Percentiles rank a stretch among this genome's conserved stretches.
These are phyloP conservation scores for Eledona agricola DNA, from an alignment of 2,888 invertebrate genomes.

Conservation along the genomic window DNA sequence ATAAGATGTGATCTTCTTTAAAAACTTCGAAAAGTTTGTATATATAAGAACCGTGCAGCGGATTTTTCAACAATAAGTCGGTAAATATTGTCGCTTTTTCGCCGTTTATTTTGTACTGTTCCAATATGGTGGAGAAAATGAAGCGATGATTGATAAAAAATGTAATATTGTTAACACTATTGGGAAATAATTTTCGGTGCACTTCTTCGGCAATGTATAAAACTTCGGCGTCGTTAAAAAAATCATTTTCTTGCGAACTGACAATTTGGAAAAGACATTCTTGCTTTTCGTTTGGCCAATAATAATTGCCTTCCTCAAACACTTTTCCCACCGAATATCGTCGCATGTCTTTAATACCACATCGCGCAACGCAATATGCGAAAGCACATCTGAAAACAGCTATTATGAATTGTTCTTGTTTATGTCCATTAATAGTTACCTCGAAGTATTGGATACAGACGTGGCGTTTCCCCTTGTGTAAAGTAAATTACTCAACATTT, in stretches of 20 bases:
- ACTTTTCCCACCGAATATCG: slow-evolving; percentile 15
- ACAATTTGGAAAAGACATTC: background rate
- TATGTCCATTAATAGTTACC: background rate
- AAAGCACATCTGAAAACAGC: slow-evolving; percentile 17
- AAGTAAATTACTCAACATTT: slow-evolving; percentile 3
- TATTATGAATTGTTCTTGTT: background rate
- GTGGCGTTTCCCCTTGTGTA: slow-evolving; percentile 11
- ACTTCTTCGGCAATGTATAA: slow-evolving; percentile 8
- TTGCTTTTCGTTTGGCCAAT: slow-evolving; percentile 7
- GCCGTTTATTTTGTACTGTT: background rate
- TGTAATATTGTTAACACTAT: background rate
- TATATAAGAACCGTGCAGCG: too few relatives aligned
- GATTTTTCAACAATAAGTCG: too few relatives aligned
- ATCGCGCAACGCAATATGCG: slow-evolving; percentile 4
- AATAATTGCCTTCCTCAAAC: slow-evolving; percentile 11
- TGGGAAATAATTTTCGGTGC: background rate
- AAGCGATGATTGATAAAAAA: slow-evolving; percentile 2
- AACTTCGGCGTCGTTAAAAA: too few relatives aligned
- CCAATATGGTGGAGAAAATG: background rate
- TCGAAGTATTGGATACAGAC: slow-evolving; percentile 14
- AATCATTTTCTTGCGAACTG: background rate
- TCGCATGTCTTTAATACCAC: slow-evolving; percentile 10
- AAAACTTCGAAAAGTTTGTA: too few relatives aligned
- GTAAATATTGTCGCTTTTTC: too few relatives aligned
- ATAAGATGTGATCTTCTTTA: too few relatives aligned